A percentile compares a stretch with the other conserved stretches of the same genome.
These are phyloP conservation scores for Buphagus erythrorhynchus DNA, from an alignment of 2,797 vertebrate genomes.

Conservation along the genomic window DNA sequence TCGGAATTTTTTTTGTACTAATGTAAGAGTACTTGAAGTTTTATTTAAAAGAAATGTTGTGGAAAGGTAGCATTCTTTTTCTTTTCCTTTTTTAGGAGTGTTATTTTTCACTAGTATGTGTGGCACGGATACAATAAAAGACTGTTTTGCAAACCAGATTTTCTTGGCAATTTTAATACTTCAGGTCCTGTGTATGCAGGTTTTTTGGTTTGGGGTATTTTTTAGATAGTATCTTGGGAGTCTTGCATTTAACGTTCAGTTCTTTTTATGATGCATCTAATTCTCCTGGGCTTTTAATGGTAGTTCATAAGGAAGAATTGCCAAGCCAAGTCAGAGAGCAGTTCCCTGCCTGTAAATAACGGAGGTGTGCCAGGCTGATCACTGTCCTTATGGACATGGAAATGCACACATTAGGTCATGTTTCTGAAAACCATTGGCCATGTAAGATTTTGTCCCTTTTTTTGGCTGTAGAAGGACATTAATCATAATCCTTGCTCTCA, in stretches of 20 bases:
- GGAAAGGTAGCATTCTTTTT: slow-evolving; percentile 99
- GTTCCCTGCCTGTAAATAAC: background rate
- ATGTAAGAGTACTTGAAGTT: slow-evolving; percentile 99
- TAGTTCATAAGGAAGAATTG: background rate
- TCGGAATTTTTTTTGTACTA: slow-evolving; percentile 94
- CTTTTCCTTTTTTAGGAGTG: slow-evolving; percentile 89
- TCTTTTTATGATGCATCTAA: background rate
- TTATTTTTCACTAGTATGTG: slow-evolving; percentile 99
- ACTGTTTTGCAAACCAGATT: slow-evolving; percentile 93
- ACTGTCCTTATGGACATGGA: rapidly evolving
- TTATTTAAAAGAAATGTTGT: slow-evolving; percentile 99
- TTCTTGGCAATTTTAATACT: slow-evolving; percentile 68
- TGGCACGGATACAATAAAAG: slow-evolving; percentile 99
- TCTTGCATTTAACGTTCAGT: background rate
- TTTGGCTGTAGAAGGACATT: background rate
- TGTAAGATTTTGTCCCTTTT: background rate
- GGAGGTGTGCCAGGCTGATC: background rate
- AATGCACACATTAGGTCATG: too few species aligned
- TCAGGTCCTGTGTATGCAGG: background rate
- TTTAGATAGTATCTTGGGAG: background rate
- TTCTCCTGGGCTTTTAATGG: background rate
- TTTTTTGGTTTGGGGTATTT: background rate
- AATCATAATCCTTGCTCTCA: background rate
- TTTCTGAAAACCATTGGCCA: background rate
- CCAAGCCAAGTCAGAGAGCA: background rate